phyloP scores from a whole-genome alignment of 2,888 invertebrate genomes.

The Synanthedon vespiformis region DNA sequence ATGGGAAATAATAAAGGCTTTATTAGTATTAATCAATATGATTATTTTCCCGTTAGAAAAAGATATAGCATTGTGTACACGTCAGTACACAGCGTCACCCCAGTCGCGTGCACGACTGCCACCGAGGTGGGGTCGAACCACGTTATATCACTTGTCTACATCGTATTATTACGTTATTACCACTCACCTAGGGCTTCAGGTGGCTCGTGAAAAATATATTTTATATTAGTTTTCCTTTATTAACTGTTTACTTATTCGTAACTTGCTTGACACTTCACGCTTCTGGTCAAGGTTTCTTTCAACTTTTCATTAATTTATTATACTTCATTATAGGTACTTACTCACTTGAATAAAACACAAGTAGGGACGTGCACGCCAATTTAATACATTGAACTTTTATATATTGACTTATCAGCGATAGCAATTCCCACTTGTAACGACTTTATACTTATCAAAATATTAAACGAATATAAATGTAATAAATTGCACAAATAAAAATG shows the following conservation, averaged over 20 bases:
- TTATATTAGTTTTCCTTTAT: background rate
- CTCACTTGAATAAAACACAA: no score
- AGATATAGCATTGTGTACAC: slow-evolving; percentile 14
- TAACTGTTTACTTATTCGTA: background rate
- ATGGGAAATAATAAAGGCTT: no score
- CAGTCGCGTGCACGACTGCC: slow-evolving; percentile 26
- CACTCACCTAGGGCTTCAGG: slow-evolving; percentile 15
- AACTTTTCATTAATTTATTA: no score
- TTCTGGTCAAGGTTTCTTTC: background rate
- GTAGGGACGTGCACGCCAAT: no score
- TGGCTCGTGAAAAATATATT: slow-evolving; percentile 3
- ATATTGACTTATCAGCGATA: no score
- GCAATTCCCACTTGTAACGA: no score
- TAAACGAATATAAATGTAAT: no score
- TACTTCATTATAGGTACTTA: no score
- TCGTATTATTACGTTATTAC: slow-evolving; percentile 43
- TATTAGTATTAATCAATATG: no score
- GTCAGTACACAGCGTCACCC: slow-evolving; percentile 23
- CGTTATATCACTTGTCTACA: slow-evolving; percentile 44
- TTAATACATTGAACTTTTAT: no score
- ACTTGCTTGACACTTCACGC: background rate
- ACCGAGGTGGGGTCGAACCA: slow-evolving; percentile 20
- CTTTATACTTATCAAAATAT: no score
- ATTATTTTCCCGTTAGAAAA: background rate
- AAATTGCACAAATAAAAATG: no score